Base-by-base conservation (phyloP, 2,888 invertebrate species). In the Auanema sp. region DNA sequence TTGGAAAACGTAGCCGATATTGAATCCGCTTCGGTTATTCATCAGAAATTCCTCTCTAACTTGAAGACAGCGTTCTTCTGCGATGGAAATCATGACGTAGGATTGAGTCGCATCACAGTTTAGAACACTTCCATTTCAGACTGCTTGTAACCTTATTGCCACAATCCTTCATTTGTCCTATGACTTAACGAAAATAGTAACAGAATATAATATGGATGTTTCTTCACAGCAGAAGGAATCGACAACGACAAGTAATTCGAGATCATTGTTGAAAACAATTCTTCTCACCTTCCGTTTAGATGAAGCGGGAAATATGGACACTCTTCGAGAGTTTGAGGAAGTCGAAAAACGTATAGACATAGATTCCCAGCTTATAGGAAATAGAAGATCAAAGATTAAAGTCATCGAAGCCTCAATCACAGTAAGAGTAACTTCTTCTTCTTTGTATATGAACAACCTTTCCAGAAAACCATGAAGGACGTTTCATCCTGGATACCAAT, bases 11-110 rank as follows among this genome's bases (percentile, higher is more conserved):
- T 54, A 12, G 40, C 18, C 18, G 60, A 60, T 55, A 25, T 55
- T 12, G 60, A 60, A 18, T 60, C 60, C 4, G 44, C 49, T 14
- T 33, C 55, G 16, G 43, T n/a, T 2, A 47, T 47, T n/a, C 60
- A 60, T 47, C 54, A 44, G 1, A 10, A 42, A 5, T 60, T 47
- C 33, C 44, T 60, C n/a, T 21, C 18, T 6, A 55, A 60, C 10
- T 25, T 60, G 1, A 25, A 60, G 16, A 18, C 60, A 25, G 14
- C 18, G 5, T 40, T 60, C 2, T 60, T 60, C 41, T 55, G 53
- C 23, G 44, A 40, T 25, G 44, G 49, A 33, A 51, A 60, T 14
- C 14, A 42, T 16, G 60, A 60, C 42, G 59, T 59, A 23, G 21
- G 4, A 18, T 21, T 47, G 47, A 47, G 3, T 5, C 21, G 10